phyloP scores from a whole-genome alignment of 2,888 invertebrate genomes.

The Rhyacophila evoluta region DNA sequence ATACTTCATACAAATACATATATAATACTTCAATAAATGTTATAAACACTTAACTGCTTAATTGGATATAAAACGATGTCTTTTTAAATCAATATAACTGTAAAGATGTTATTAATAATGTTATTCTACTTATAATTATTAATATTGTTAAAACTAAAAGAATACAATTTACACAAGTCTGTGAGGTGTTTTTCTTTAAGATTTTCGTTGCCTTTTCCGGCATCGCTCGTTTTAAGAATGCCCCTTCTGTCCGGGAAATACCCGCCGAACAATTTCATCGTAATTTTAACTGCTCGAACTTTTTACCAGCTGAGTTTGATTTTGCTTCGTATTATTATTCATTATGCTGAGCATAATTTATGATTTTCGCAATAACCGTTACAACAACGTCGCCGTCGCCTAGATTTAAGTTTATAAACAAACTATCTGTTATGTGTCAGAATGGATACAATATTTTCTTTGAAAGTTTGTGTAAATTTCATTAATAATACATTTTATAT shows the following conservation, averaged over 20 bases:
- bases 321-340: constrained; percentile 41
- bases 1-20: too few species aligned
- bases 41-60: too few species aligned
- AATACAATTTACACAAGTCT: not conserved
- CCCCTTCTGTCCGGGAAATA: not conserved
- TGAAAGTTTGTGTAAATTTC: not conserved
- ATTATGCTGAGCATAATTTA: constrained; percentile 28
- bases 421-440: not conserved
- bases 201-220: not conserved
- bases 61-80: too few species aligned
- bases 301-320: constrained; percentile 36
- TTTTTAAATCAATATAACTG: too few species aligned
- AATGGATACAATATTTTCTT: not conserved
- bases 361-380: constrained; percentile 17
- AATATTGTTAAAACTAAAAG: too few species aligned
- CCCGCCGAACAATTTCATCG: not conserved
- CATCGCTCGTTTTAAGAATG: not conserved
- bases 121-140: too few species aligned
- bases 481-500: not conserved
- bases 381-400: not conserved
- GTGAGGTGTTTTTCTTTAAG: too few species aligned
- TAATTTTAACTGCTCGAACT: not conserved
- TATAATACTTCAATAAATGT: too few species aligned
- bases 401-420: constrained; percentile 3
- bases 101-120: too few species aligned